Evolutionary conservation across 1,140 invertebrate genomes (phyloP).

Genomic region (Bombyx mandarina): DNA sequence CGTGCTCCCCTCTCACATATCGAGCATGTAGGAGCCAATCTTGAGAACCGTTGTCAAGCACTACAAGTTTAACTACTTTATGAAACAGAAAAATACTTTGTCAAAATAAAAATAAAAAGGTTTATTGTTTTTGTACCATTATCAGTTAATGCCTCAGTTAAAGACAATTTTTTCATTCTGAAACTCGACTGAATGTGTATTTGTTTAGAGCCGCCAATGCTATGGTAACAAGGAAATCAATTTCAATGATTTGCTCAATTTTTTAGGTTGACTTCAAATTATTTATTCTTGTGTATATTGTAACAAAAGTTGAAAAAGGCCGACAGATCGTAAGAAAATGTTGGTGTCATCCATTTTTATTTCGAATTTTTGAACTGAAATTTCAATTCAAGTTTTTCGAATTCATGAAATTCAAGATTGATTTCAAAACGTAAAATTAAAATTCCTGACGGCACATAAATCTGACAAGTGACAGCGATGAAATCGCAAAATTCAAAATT

Average conservation of each 20-base stretch:
- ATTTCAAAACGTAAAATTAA: neutral
- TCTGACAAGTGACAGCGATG: conserved; percentile 28
- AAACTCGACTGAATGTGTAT: neutral
- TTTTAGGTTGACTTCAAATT: no score
- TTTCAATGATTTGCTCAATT: no score
- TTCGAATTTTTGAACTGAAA: no score
- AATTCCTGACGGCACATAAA: conserved; percentile 12
- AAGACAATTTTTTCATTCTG: conserved; percentile 4
- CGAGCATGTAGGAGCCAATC: conserved; percentile 54
- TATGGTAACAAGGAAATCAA: no score
- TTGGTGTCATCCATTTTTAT: no score
- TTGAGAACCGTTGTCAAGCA: conserved; percentile 28
- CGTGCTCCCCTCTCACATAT: conserved; percentile 52
- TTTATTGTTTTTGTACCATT: conserved; percentile 6
- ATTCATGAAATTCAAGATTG: no score
- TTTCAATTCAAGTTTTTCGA: no score
- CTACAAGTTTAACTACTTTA: conserved; percentile 22
- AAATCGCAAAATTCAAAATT: neutral
- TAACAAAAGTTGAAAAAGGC: no score
- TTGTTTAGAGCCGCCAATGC: no score
- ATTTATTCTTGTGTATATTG: no score
- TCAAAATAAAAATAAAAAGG: neutral
- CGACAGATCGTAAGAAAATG: no score
- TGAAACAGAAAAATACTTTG: neutral
- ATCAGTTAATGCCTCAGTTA: conserved; percentile 9